Base-by-base conservation (phyloP, 2,888 invertebrate species). In the Stenolophus ochropezus region DNA sequence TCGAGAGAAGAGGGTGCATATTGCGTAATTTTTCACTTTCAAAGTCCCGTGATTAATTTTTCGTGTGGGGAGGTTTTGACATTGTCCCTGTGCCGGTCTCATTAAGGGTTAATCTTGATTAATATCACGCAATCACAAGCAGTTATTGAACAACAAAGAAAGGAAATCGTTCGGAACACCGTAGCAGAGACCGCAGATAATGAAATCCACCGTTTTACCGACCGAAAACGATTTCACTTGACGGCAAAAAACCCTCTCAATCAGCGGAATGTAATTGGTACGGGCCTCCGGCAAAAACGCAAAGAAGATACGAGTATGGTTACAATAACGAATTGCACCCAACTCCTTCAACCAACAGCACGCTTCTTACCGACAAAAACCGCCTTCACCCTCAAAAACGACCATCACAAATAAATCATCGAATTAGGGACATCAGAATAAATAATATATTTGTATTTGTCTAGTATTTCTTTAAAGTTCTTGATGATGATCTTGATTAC, bases 241-340 rank as follows among this genome's bases (percentile, higher is more conserved):
- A 11, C 51, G 51, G 27, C 69, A 79, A 79, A 79, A 77, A 79
- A 79, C 16, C 27, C 20, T 69, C 51, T 69, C 79, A 79, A 79
- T 79, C 79, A 79, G 79, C 69, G 71, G 56, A 79, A 79, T 79
- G 79, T 79, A 79, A 79, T 79, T 79, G 79, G 69, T 51, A 51
- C 71, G 25, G 69, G 16, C 65, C 65, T 69, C 65, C 27, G 4
- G 33, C 27, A 69, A 69, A 69, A 69, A 69, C 65, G n/a, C 61
- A 14, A 33, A 8, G 21, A 65, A 11, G 25, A 27, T 27, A 58
- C 21, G n/a, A 21, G 58, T 23, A 69, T 33, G 33, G 14, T 18
- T 23, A 33, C 65, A 69, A 69, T 27, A 65, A 27, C 27, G 61
- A 27, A 65, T 65, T 65, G 27, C 27, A 6, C 23, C 51, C 11